phyloP scores from a whole-genome alignment of 2,888 invertebrate genomes.

The Hyalella azteca region DNA sequence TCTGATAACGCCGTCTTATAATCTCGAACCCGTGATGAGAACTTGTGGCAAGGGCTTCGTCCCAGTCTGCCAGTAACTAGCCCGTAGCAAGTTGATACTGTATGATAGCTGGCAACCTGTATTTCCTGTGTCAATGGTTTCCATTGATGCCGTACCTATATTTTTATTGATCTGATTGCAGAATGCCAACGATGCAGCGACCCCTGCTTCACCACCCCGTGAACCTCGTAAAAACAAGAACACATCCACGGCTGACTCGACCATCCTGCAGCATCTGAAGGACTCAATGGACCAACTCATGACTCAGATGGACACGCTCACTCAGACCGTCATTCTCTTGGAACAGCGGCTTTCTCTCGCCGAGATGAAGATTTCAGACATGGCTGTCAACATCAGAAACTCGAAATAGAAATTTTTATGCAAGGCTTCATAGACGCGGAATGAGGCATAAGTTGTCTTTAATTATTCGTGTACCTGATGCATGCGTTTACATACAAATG shows the following conservation, averaged over 20 bases:
- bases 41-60: too few species aligned
- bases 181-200: background rate
- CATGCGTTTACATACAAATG: too few species aligned
- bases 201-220: background rate
- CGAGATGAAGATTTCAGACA: slow-evolving; percentile 64
- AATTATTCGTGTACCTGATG: too few species aligned
- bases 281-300: slow-evolving; percentile 64
- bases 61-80: too few species aligned
- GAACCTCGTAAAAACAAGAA: background rate
- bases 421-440: too few species aligned
- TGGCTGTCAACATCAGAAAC: slow-evolving; percentile 37
- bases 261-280: slow-evolving; percentile 44
- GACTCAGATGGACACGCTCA: slow-evolving; percentile 68
- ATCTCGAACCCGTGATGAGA: too few species aligned
- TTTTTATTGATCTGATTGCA: too few species aligned
- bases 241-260: background rate
- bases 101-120: too few species aligned
- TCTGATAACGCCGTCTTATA: too few species aligned
- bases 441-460: too few species aligned
- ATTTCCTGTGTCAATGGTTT: too few species aligned
- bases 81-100: too few species aligned
- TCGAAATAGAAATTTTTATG: background rate
- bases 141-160: background rate
- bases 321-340: slow-evolving; percentile 68
- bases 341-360: slow-evolving; percentile 68